Percentiles rank a stretch among this genome's conserved stretches.
phyloP scores from a whole-genome alignment of 2,888 invertebrate species.

The Pristionchus fissidentatus region DNA sequence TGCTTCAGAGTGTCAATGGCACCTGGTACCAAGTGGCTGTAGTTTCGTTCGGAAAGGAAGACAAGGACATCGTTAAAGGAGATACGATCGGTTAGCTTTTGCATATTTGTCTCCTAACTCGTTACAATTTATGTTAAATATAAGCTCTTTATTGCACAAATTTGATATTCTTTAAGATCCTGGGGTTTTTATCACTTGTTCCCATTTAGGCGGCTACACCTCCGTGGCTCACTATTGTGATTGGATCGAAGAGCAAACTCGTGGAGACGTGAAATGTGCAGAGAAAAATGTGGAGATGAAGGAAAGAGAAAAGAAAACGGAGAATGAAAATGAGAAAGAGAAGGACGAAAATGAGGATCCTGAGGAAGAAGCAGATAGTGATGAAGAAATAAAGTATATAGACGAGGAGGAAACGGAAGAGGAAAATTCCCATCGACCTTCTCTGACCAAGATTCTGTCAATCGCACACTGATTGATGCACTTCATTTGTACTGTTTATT shows the following conservation, averaged over 20 bases:
- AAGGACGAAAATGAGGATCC: too few relatives aligned
- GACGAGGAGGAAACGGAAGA: too few relatives aligned
- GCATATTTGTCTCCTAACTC: too few relatives aligned
- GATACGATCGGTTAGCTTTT: not conserved
- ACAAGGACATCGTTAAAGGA: not conserved
- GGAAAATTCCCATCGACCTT: too few relatives aligned
- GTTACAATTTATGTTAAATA: too few relatives aligned
- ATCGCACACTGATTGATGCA: too few relatives aligned
- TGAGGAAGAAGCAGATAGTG: too few relatives aligned
- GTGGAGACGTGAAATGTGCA: not conserved
- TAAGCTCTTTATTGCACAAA: too few relatives aligned
- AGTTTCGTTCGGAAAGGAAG: slow-evolving; percentile 37
- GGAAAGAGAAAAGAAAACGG: not conserved
- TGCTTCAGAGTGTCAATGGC: slow-evolving; percentile 23
- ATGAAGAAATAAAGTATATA: too few relatives aligned
- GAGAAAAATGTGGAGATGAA: slow-evolving; percentile 3
- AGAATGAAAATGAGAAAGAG: too few relatives aligned
- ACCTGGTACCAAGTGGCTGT: slow-evolving; percentile 42
- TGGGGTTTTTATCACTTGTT: not conserved
- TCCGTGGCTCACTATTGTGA: slow-evolving; percentile 19
- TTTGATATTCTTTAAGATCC: not conserved
- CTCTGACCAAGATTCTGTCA: too few relatives aligned
- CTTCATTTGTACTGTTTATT: too few relatives aligned
- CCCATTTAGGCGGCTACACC: slow-evolving; percentile 5
- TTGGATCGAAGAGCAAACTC: not conserved